Conservation (phyloP, 2,113 vertebrate genomes). For the Galemys pyrenaicus region DNA sequence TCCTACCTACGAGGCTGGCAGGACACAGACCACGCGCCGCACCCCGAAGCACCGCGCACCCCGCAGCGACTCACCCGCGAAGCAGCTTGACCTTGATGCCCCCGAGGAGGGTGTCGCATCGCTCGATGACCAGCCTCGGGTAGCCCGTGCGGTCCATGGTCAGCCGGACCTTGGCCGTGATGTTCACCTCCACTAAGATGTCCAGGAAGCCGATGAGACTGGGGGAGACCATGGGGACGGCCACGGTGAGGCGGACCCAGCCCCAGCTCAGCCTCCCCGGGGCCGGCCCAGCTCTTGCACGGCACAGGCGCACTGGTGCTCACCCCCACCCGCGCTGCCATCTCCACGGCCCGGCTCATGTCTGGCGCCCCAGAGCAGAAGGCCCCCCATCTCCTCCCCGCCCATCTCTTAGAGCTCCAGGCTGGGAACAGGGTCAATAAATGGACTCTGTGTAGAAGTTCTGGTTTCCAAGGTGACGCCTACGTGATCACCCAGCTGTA, state of each 20-base stretch:
- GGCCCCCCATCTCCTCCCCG: background rate
- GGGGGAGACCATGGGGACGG: background rate
- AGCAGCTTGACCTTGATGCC: constrained; percentile 81
- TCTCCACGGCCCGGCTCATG: background rate
- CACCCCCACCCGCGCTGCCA: background rate
- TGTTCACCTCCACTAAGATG: constrained; percentile 81
- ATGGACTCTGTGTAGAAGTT: background rate
- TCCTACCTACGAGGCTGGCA: background rate
- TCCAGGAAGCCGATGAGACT: constrained; percentile 84
- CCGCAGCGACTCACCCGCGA: constrained; percentile 66
- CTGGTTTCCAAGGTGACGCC: constrained; percentile 10
- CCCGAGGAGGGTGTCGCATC: constrained; percentile 77
- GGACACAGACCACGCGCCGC: background rate
- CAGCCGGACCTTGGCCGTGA: constrained; percentile 79
- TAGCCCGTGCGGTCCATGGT: constrained; percentile 77
- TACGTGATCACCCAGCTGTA: background rate
- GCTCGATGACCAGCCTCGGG: constrained; percentile 79
- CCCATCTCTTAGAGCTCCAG: background rate
- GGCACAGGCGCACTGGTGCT: too few species aligned
- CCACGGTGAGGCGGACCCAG: rapidly evolving
- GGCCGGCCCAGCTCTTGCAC: background rate
- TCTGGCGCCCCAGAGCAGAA: background rate
- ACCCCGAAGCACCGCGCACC: rapidly evolving
- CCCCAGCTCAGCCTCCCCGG: background rate
- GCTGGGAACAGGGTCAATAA: background rate